Evolutionary conservation across 2,113 vertebrate species (phyloP).

Genomic region (Myotis lucifugus): DNA sequence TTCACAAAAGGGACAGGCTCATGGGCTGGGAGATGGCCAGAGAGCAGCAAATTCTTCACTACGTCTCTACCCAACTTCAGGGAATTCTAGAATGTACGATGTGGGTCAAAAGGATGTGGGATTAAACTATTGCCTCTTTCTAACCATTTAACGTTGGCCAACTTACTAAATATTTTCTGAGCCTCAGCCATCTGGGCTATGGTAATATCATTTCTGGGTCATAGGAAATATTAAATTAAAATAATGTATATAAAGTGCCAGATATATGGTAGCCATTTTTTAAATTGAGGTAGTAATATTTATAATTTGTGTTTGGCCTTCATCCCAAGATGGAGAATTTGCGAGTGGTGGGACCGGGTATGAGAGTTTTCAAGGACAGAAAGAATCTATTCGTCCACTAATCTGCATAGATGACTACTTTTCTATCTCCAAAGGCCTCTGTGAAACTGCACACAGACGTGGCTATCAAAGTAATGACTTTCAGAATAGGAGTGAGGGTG

Average conservation of each 20-base stretch:
- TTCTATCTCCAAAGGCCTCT: not conserved
- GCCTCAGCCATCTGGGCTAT: not conserved
- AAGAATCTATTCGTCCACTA: not conserved
- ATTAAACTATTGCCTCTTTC: slow-evolving; percentile 7
- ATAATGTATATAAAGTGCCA: slow-evolving; percentile 29
- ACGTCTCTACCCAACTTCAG: not conserved
- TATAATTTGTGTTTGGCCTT: slow-evolving; percentile 41
- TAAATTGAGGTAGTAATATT: slow-evolving; percentile 52
- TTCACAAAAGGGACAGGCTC: not conserved
- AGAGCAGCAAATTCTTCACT: not conserved
- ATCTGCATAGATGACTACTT: not conserved
- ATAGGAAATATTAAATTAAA: slow-evolving; percentile 64
- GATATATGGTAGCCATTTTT: not conserved
- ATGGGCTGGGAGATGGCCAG: not conserved
- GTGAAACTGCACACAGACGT: not conserved
- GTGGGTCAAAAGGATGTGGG: not conserved
- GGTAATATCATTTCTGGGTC: slow-evolving; percentile 34
- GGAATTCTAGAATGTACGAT: not conserved
- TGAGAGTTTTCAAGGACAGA: slow-evolving; percentile 8
- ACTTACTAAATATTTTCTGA: slow-evolving; percentile 48
- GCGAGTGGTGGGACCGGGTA: not conserved
- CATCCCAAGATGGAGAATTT: slow-evolving; percentile 30
- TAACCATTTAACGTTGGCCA: slow-evolving; percentile 44
- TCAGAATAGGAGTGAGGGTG: not conserved
- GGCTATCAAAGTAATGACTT: not conserved